Evolutionary conservation across 2,797 vertebrate genomes (phyloP).

Genomic region (Kryptopterus vitreolus): DNA sequence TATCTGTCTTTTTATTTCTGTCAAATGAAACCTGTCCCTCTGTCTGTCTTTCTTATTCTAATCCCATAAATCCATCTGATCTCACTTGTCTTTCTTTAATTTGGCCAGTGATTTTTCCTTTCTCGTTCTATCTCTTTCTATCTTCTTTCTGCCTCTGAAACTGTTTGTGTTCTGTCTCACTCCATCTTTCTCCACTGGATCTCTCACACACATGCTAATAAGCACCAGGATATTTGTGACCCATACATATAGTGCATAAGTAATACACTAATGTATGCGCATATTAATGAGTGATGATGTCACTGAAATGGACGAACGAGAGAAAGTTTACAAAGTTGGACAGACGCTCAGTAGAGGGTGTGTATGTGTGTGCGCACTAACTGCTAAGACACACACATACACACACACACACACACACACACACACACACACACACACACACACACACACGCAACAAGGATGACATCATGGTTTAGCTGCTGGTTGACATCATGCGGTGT

Average conservation of each 20-base stretch:
- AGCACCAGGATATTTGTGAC: slow-evolving; percentile 4
- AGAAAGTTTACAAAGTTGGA: background rate
- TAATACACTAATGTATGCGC: slow-evolving; percentile 35
- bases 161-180: background rate
- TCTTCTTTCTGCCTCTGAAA: background rate
- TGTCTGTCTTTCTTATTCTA: background rate
- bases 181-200: background rate
- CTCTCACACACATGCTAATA: background rate
- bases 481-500: slow-evolving; percentile 59
- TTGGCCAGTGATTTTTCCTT: background rate
- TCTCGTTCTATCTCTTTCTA: background rate
- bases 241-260: background rate
- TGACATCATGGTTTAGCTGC: slow-evolving; percentile 57
- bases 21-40: background rate
- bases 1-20: background rate
- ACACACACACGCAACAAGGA: slow-evolving; percentile 13
- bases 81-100: background rate
- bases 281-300: slow-evolving; percentile 47
- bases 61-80: background rate
- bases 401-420: slow-evolving; percentile 21
- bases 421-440: slow-evolving; percentile 43
- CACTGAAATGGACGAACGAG: slow-evolving; percentile 13
- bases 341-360: background rate
- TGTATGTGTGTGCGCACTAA: background rate
- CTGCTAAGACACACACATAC: slow-evolving; percentile 27